phyloP scores from a whole-genome alignment of 2,113 vertebrate species.

The Saguinus imperator region DNA sequence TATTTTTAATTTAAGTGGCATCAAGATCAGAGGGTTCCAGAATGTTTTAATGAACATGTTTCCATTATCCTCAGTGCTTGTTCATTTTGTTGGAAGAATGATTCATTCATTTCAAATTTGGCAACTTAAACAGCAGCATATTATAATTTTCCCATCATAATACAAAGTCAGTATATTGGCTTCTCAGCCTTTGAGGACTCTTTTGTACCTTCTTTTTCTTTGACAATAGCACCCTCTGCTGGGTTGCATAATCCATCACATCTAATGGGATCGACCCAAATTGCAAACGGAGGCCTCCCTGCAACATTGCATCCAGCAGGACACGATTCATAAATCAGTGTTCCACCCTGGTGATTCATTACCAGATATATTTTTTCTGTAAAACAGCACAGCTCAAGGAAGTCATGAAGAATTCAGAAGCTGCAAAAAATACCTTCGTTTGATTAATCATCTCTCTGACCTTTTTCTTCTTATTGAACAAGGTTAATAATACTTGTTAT shows the following conservation, averaged over 20 bases:
- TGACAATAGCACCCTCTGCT: conserved; percentile 81
- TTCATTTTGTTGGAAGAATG: conserved; percentile 75
- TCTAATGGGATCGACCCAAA: not conserved
- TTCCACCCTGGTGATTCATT: conserved; percentile 61
- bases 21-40: conserved; percentile 52
- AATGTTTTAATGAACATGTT: conserved; percentile 74
- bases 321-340: conserved; percentile 40
- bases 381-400: conserved; percentile 63
- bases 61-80: conserved; percentile 70
- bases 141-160: conserved; percentile 64
- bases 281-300: conserved; percentile 49
- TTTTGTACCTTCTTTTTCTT: conserved; percentile 54
- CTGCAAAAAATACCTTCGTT: conserved; percentile 62
- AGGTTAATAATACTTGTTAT: conserved; percentile 63
- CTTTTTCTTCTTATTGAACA: conserved; percentile 67
- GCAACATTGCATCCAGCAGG: not conserved
- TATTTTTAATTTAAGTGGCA: conserved; percentile 58
- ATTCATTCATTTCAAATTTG: conserved; percentile 75
- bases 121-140: conserved; percentile 70
- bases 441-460: conserved; percentile 73
- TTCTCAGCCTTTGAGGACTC: not conserved
- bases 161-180: conserved; percentile 61
- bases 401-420: conserved; percentile 65
- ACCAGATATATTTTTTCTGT: conserved; percentile 55
- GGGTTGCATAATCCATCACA: conserved; percentile 33